A percentile compares a stretch with the other conserved stretches of the same genome.
phyloP scores from a whole-genome alignment of 2,888 invertebrate species.

The Copidosoma aretas region DNA sequence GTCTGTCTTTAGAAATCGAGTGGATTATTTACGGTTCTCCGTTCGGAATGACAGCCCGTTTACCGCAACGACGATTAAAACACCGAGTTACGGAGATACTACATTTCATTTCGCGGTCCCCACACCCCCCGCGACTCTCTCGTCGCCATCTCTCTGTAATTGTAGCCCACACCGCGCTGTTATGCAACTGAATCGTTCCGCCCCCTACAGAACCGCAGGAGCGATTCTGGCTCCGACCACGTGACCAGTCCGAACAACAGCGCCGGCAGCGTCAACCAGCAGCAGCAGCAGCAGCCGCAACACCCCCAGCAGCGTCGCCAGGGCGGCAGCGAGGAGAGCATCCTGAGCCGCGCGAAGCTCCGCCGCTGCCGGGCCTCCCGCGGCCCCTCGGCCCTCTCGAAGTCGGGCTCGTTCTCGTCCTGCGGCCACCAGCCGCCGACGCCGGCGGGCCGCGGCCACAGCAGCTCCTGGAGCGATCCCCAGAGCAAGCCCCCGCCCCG shows the following conservation, averaged over 20 bases:
- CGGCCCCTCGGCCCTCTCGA: slow-evolving; percentile 66
- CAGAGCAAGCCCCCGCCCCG: slow-evolving; percentile 63
- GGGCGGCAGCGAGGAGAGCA: background rate
- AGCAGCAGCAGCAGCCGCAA: slow-evolving; percentile 29
- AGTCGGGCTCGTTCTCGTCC: slow-evolving; percentile 78
- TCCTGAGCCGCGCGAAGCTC: background rate
- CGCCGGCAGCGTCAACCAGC: slow-evolving; percentile 57
- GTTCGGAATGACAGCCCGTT: no score
- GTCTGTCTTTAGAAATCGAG: no score
- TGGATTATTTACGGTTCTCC: no score
- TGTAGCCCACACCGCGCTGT: no score
- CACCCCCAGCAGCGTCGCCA: slow-evolving; percentile 39
- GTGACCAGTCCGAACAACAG: slow-evolving; percentile 50
- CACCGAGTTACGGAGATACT: no score
- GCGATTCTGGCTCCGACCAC: slow-evolving; percentile 69
- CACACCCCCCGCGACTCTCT: no score
- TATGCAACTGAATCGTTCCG: no score
- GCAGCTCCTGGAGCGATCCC: slow-evolving; percentile 19
- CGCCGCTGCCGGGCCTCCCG: background rate
- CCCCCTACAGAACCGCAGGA: slow-evolving; percentile 62
- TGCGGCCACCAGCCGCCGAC: slow-evolving; percentile 63
- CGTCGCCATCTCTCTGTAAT: no score
- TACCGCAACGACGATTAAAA: no score
- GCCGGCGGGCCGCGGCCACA: no score
- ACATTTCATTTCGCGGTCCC: no score